Evolutionary conservation across 2,797 vertebrate species (phyloP).

Genomic region (Ceryle rudis): DNA sequence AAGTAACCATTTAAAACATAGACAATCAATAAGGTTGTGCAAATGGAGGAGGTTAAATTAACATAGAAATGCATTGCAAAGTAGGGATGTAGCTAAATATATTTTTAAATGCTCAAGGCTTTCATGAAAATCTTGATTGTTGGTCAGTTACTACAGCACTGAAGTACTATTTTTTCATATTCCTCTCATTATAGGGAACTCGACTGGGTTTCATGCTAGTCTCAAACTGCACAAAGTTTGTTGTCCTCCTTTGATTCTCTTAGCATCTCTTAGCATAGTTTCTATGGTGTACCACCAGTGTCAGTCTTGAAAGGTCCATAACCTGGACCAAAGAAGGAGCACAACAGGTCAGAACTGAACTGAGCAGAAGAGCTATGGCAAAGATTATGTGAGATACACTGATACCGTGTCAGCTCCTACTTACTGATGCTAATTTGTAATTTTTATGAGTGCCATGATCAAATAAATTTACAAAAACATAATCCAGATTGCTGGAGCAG

Average conservation of each 20-base stretch:
- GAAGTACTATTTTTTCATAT: background rate
- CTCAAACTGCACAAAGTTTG: background rate
- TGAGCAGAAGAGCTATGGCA: background rate
- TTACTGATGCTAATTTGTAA: slow-evolving; percentile 3
- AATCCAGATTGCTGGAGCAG: slow-evolving; percentile 59
- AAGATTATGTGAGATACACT: background rate
- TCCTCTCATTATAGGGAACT: background rate
- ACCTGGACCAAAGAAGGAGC: background rate
- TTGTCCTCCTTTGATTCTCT: background rate
- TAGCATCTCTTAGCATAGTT: background rate
- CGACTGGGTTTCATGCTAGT: background rate
- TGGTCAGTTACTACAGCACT: background rate
- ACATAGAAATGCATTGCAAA: background rate
- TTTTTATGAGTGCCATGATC: slow-evolving; percentile 7
- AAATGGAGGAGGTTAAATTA: background rate
- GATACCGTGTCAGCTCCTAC: background rate
- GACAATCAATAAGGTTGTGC: background rate
- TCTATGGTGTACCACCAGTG: accelerated
- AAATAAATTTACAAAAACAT: slow-evolving; percentile 60
- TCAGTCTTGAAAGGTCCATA: background rate
- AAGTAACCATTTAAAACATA: background rate
- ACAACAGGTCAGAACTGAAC: accelerated
- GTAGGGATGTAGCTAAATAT: background rate
- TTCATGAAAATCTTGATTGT: background rate
- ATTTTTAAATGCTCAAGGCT: background rate